A percentile compares a stretch with the other conserved stretches of the same genome.
Conservation (phyloP, 2,797 vertebrate species). For the Crocodylus rhombifer region DNA sequence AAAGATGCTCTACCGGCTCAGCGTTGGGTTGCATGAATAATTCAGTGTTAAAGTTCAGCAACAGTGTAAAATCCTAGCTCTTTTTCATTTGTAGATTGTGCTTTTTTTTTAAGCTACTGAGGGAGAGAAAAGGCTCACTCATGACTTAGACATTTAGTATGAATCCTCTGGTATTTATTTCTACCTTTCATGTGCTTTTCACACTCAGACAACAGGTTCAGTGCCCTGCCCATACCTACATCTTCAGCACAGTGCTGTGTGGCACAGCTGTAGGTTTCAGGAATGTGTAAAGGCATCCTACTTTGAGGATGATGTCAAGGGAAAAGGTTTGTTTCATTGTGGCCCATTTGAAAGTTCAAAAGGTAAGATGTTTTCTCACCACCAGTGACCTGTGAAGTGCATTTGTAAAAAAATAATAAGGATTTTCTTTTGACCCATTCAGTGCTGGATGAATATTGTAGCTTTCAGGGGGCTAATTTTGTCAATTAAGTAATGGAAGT, state of each 20-base stretch:
- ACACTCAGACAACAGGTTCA: neutral
- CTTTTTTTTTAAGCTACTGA: neutral
- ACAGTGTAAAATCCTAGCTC: neutral
- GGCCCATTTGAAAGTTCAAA: neutral
- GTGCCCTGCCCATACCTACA: neutral
- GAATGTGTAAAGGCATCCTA: neutral
- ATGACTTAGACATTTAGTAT: neutral
- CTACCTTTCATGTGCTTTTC: neutral
- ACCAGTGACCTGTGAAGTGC: neutral
- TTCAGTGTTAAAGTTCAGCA: conserved; percentile 1
- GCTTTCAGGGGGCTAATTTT: neutral
- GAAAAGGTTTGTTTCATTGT: neutral
- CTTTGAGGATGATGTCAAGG: neutral
- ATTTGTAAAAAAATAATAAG: neutral
- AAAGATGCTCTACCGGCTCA: neutral
- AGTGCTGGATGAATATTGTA: neutral
- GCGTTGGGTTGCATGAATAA: neutral
- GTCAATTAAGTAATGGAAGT: neutral
- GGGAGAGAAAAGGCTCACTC: neutral
- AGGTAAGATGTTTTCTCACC: neutral
- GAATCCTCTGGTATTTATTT: neutral
- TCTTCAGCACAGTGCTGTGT: neutral
- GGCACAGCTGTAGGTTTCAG: neutral
- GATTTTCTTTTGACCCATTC: neutral
- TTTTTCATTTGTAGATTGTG: conserved; percentile 3